phyloP scores from a whole-genome alignment of 2,113 vertebrate genomes.

The Corvus hawaiiensis region DNA sequence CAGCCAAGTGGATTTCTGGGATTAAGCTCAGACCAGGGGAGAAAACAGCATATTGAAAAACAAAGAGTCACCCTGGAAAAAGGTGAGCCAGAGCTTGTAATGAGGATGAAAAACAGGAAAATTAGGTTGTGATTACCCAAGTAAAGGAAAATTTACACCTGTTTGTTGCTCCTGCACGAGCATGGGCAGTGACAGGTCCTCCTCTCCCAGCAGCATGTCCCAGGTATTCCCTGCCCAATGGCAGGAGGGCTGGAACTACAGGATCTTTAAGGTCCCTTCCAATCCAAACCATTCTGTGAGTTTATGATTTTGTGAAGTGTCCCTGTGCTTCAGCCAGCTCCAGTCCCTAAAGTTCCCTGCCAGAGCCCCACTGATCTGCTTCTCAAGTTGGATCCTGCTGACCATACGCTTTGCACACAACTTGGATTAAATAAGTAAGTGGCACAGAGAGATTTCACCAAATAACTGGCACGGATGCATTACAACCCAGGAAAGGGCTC shows the following conservation, averaged over 20 bases:
- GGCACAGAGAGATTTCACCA: neutral
- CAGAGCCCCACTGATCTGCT: neutral
- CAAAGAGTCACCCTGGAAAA: neutral
- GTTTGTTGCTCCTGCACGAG: neutral
- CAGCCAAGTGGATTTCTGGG: slow-evolving; percentile 25
- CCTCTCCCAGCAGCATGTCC: neutral
- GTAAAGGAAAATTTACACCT: neutral
- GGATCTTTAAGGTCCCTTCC: neutral
- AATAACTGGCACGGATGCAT: neutral
- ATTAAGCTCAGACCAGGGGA: slow-evolving; percentile 1
- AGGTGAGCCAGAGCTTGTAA: neutral
- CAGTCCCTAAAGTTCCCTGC: neutral
- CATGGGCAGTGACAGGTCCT: neutral
- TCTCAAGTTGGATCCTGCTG: neutral
- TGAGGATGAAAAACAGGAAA: neutral
- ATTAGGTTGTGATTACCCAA: neutral
- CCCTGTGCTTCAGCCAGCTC: neutral
- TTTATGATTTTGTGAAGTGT: neutral
- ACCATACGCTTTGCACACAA: neutral
- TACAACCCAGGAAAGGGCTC: neutral
- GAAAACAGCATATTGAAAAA: neutral
- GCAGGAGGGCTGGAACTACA: neutral
- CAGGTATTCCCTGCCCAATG: neutral
- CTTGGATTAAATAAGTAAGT: neutral
- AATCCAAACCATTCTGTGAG: neutral